Evolutionary conservation across 1,140 invertebrate genomes (phyloP), one percentile per base, ranked within the genome.

Genomic region (Thrips palmi): DNA sequence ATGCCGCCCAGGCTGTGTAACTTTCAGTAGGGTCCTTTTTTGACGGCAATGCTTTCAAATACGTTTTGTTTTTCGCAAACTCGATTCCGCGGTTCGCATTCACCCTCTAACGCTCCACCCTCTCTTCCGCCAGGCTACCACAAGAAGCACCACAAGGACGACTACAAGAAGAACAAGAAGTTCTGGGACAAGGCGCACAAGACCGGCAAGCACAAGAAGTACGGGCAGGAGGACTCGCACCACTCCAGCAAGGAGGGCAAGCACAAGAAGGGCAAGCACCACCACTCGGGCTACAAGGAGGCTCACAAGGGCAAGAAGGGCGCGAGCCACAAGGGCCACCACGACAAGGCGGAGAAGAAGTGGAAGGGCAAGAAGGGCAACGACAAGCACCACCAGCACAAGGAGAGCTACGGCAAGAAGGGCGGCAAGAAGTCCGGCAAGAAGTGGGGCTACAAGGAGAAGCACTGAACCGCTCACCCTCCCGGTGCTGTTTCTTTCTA

Each of bases 131-230:
- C n/a, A n/a, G 77, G 77, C 0, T 81, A 74, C 49, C 77, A 82
- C 47, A 73, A 82, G 50, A 78, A 75, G 47, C 71, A 74, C 5
- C 76, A 81, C 52, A 81, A 80, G 50, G 77, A 85, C 49, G 79
- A 83, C 54, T 80, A 72, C 48, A 75, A 81, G 45, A 83, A 80
- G 53, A 74, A 84, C 46, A 78, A 83, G 50, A 79, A 81, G 46
- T 82, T 80, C 56, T 83, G 82, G 50, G 78, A 83, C 38, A 77
- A 84, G 52, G 69, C 67, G 52, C 74, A 82, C 51, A 79, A 78
- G 43, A 74, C 74, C 10, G 78, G 77, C 2, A 68, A 76, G 41
- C 72, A 77, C 47, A 68, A 71, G 47, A 74, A 79, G 47, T 67
- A 78, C 47, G 77, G 75, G 0, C 62, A 69, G 43, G 69, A 70